phyloP scores from a whole-genome alignment of 2,888 invertebrate genomes.

The Andrena marginata region DNA sequence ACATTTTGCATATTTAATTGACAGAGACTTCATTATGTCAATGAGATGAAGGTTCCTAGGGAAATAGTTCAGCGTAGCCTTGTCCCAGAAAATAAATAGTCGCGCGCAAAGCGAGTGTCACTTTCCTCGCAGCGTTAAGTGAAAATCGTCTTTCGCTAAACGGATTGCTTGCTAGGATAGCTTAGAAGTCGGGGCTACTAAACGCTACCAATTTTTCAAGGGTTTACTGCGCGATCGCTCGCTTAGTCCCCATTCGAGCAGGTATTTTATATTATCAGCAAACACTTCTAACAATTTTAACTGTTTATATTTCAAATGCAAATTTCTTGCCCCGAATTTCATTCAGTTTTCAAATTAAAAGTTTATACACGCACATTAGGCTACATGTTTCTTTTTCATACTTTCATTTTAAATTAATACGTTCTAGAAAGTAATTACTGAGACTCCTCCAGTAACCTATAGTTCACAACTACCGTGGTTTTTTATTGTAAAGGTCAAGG shows the following conservation, averaged over 20 bases:
- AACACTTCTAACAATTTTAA: neutral
- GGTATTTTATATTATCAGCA: neutral
- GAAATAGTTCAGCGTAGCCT: constrained; percentile 20
- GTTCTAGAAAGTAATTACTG: too few relatives aligned
- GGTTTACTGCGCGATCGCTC: neutral
- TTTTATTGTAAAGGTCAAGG: too few relatives aligned
- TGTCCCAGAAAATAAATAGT: constrained; percentile 21
- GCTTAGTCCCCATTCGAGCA: too few relatives aligned
- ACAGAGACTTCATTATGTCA: constrained; percentile 2
- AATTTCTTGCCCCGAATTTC: too few relatives aligned
- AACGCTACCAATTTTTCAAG: constrained; percentile 1
- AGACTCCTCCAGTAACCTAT: too few relatives aligned
- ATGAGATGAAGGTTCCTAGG: constrained; percentile 1
- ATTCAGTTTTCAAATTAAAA: too few relatives aligned
- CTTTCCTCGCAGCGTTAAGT: neutral
- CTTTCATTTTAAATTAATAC: too few relatives aligned
- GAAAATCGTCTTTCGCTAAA: constrained; percentile 30
- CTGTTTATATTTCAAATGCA: too few relatives aligned
- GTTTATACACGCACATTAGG: too few relatives aligned
- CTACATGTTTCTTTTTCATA: too few relatives aligned
- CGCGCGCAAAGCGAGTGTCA: neutral
- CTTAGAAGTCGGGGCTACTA: neutral
- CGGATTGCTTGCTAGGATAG: constrained; percentile 24
- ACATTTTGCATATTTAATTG: neutral
- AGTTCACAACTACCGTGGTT: too few relatives aligned